Base-by-base conservation (phyloP, 2,797 vertebrate species). In the Muscicapa comitata region DNA sequence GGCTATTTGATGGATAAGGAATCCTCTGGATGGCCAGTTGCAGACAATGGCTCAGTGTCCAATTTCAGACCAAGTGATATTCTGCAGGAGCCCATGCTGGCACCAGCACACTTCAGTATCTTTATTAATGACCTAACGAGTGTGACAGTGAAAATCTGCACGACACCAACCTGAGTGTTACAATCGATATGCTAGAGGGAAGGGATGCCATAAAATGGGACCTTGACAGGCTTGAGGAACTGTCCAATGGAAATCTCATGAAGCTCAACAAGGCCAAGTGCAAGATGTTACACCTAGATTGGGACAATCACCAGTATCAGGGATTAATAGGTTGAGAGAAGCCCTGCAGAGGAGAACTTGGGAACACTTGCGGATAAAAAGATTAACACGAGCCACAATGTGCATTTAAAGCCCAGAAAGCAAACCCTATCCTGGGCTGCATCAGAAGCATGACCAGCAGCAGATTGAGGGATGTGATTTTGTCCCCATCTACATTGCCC, bases 401-500 rank as follows among this genome's bases (percentile, higher is more conserved):
- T 43, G 28, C 48, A 55, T 13, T 13, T 43, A 35, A 16, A 82
- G 35, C n/a, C 37, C 28, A 29, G 63, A 70, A 75, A 50, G 28
- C 6, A 9, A 55, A 10, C 3, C 25, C 7, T 23, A 21, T 35
- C 26, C 40, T 24, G 17, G 21, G 47, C 17, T 67, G 25, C 25
- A 47, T 16, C 14, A 53, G 33, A 51, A 38, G 68, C 0, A 1
- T 13, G 17, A 66, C 6, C 53, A 74, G 54, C 28, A 55, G 31
- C 8, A 74, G 14, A 51, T 2, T 6, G 1, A 78, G 21, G 25
- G 33, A 73, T 0, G 0, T 10, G 24, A 65, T 47, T 74, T 62
- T 71, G 2, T 13, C 8, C 3, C 9, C 26, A 50, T 33, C 11
- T 57, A 2, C 11, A n/a, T 5, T 6, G 7, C 7, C 40, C 29